A percentile compares a stretch with the other conserved stretches of the same genome.
Conservation (phyloP, 2,888 invertebrate species). For the Eremobia ochroleuca region DNA sequence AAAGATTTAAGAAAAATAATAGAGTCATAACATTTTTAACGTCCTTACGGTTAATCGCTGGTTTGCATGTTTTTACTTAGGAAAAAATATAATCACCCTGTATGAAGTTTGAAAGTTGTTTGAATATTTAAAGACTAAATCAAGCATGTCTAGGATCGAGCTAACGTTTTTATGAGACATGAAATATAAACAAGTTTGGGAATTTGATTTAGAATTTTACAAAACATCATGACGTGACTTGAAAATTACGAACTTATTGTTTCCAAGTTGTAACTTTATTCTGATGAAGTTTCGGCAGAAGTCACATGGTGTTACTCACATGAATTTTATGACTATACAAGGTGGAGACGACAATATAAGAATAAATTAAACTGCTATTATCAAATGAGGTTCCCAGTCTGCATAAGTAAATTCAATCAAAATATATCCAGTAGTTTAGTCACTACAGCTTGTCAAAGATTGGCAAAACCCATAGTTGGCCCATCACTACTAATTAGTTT, state of each 20-base stretch:
- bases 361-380: background rate
- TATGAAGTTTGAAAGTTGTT: slow-evolving; percentile 77
- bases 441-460: background rate
- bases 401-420: background rate
- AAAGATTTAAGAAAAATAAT: slow-evolving; percentile 74
- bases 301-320: background rate
- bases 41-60: slow-evolving; percentile 79
- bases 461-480: background rate
- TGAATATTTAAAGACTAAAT: slow-evolving; percentile 78
- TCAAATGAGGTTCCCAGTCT: background rate
- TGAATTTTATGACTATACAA: background rate
- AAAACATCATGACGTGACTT: slow-evolving; percentile 1
- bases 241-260: slow-evolving; percentile 30
- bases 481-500: background rate
- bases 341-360: background rate
- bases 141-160: slow-evolving; percentile 61
- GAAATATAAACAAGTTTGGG: slow-evolving; percentile 19
- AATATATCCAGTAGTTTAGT: background rate
- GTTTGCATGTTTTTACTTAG: slow-evolving; percentile 81
- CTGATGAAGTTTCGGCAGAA: slow-evolving; percentile 1
- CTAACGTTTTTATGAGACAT: slow-evolving; percentile 27
- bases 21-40: slow-evolving; percentile 82
- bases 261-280: slow-evolving; percentile 6
- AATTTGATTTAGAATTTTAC: slow-evolving; percentile 7
- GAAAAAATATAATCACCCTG: slow-evolving; percentile 80